These are phyloP conservation scores for Sweltsa coloradensis DNA, from an alignment of 1,140 invertebrate genomes.

Conservation along the genomic window DNA sequence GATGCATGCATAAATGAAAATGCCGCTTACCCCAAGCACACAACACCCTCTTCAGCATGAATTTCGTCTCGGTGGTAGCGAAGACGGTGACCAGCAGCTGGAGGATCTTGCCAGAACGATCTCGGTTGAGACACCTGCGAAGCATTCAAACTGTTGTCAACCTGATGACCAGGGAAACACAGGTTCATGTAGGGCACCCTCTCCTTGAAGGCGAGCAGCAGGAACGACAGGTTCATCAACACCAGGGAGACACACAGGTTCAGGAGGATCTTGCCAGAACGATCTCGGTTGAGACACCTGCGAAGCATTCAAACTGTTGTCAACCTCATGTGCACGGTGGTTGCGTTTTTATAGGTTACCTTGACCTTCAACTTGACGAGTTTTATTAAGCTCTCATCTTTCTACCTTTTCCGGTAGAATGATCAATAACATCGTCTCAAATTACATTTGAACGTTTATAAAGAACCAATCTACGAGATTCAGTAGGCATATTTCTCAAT, in stretches of 20 bases:
- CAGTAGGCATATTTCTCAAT: no score
- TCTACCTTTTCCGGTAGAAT: no score
- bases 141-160: no score
- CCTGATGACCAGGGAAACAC: conserved; percentile 22
- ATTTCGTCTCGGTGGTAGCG: conserved; percentile 32
- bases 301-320: no score
- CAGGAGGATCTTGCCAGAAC: conserved; percentile 38
- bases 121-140: conserved; percentile 33
- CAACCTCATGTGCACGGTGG: no score
- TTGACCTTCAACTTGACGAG: no score
- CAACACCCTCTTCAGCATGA: conserved; percentile 37
- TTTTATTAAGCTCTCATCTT: no score
- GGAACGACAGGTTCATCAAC: conserved; percentile 33
- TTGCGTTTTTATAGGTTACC: no score
- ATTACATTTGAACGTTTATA: no score
- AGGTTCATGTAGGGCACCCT: conserved; percentile 6
- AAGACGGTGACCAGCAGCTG: conserved; percentile 41
- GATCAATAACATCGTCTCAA: no score
- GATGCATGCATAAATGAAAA: not conserved
- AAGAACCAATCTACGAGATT: no score
- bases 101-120: conserved; percentile 41
- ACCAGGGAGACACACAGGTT: conserved; percentile 37
- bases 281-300: conserved; percentile 36
- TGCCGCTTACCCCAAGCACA: conserved; percentile 37
- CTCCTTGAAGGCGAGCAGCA: conserved; percentile 28